These are phyloP conservation scores for Ispidina picta DNA, from an alignment of 2,797 vertebrate genomes.

Conservation along the genomic window DNA sequence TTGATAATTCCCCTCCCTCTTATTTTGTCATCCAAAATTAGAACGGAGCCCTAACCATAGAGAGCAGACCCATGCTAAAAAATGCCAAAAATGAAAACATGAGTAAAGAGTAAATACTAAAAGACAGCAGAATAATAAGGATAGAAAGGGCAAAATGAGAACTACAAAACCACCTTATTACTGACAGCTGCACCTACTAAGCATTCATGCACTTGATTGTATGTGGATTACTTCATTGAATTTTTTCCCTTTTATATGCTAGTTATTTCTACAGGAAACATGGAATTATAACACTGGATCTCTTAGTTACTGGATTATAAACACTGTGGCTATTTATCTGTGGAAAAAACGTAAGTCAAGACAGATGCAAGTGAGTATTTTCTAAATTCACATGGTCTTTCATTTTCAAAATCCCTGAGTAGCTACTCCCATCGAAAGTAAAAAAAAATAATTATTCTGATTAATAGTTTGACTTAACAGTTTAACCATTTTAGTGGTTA, in stretches of 20 bases:
- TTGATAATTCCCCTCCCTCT: fast-evolving
- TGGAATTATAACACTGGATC: background rate
- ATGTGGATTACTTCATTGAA: background rate
- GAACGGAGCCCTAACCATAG: background rate
- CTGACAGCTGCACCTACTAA: background rate
- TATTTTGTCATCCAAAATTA: background rate
- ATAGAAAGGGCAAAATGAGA: background rate
- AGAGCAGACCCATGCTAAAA: background rate
- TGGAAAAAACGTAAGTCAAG: background rate
- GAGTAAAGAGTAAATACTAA: background rate
- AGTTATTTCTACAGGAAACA: background rate
- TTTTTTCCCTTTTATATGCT: background rate
- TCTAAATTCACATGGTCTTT: background rate
- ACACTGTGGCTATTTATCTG: background rate
- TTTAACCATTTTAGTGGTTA: background rate
- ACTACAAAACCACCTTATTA: background rate
- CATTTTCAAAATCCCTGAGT: background rate
- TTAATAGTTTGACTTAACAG: background rate
- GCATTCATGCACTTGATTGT: background rate
- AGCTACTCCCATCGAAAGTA: background rate
- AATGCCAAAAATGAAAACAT: background rate
- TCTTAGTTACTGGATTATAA: background rate
- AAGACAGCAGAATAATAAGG: background rate
- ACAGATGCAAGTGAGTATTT: background rate
- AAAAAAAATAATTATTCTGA: background rate